Evolutionary conservation across 1,140 invertebrate species (phyloP).

Genomic region (Thaumatotibia leucotreta): DNA sequence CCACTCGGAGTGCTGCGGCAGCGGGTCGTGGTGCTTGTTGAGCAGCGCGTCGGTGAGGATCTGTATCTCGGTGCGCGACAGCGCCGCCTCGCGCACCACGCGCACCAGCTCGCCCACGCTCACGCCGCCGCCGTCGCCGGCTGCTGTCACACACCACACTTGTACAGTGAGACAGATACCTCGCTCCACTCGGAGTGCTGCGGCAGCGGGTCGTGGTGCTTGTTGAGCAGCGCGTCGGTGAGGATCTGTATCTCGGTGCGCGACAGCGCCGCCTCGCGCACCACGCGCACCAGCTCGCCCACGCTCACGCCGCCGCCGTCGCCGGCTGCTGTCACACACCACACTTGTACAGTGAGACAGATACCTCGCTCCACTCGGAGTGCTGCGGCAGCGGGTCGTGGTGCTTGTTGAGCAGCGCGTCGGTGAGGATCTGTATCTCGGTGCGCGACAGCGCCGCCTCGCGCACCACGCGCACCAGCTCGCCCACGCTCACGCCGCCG

Average conservation of each 20-base stretch:
- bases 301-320: constrained; percentile 82
- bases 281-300: constrained; percentile 82
- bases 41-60: constrained; percentile 91
- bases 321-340: constrained; percentile 63
- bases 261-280: constrained; percentile 87
- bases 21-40: constrained; percentile 88
- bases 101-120: constrained; percentile 84
- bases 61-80: constrained; percentile 91
- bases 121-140: constrained; percentile 79
- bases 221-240: constrained; percentile 91
- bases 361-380: constrained; percentile 91
- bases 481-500: constrained; percentile 81
- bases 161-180: constrained; percentile 66
- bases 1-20: constrained; percentile 87
- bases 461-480: constrained; percentile 85
- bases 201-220: constrained; percentile 83
- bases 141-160: constrained; percentile 47
- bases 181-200: constrained; percentile 91
- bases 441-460: constrained; percentile 87
- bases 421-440: constrained; percentile 92
- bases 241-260: constrained; percentile 91
- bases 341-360: not conserved
- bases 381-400: constrained; percentile 83
- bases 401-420: constrained; percentile 90
- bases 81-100: constrained; percentile 85